A percentile compares a stretch with the other conserved stretches of the same genome.
phyloP scores from a whole-genome alignment of 2,797 vertebrate genomes.

The Xenops minutus region DNA sequence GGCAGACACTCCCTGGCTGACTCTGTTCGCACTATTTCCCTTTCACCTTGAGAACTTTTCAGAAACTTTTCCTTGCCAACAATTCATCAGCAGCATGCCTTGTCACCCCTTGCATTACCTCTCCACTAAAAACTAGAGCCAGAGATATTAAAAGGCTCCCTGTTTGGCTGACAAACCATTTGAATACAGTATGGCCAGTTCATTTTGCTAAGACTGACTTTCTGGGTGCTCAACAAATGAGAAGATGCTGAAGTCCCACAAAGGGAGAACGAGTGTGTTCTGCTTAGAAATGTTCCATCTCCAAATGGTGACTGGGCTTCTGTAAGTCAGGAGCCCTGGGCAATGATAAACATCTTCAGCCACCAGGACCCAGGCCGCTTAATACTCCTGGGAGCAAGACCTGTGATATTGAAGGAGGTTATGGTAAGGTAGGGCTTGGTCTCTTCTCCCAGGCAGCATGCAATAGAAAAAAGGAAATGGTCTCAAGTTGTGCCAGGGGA shows the following conservation, averaged over 20 bases:
- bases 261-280: background rate
- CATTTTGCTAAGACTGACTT: background rate
- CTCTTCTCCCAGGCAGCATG: background rate
- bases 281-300: background rate
- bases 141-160: background rate
- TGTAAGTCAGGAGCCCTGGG: background rate
- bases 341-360: background rate
- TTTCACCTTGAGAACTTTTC: background rate
- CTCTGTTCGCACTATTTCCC: background rate
- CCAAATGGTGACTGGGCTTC: background rate
- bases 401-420: background rate
- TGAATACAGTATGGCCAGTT: background rate
- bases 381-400: background rate
- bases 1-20: background rate
- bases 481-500: background rate
- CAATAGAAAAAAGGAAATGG: background rate
- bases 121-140: background rate
- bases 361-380: background rate
- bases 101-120: background rate
- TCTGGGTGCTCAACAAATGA: background rate
- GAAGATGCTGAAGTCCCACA: background rate
- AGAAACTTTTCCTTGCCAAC: background rate
- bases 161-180: rapidly evolving
- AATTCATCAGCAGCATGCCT: background rate
- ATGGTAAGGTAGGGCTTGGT: background rate